These are phyloP conservation scores for Gymnocephalus cernua DNA, from an alignment of 2,113 vertebrate genomes.

Conservation along the genomic window DNA sequence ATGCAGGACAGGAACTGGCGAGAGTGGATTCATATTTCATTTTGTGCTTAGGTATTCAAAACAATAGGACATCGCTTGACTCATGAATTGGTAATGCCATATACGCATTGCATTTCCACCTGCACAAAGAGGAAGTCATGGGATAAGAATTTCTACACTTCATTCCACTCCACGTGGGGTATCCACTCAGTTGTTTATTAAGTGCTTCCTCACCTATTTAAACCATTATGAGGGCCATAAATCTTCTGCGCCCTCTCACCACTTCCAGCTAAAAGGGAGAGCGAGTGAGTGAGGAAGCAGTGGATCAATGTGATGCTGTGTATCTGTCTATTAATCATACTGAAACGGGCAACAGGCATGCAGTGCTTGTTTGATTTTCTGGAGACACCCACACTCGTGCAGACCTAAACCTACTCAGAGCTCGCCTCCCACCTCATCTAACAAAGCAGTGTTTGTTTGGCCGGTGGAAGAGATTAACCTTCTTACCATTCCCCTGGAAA, in stretches of 20 bases:
- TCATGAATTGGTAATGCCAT: not conserved
- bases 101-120: not conserved
- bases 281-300: not conserved
- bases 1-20: not conserved
- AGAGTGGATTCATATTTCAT: slow-evolving; percentile 30
- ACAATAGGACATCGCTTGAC: not conserved
- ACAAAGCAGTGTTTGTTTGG: slow-evolving; percentile 15
- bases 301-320: not conserved
- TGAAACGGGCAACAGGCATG: not conserved
- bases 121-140: slow-evolving; percentile 9
- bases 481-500: not conserved
- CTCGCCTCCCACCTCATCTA: slow-evolving; percentile 12
- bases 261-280: not conserved
- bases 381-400: not conserved
- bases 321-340: slow-evolving; percentile 21
- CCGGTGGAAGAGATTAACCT: not conserved
- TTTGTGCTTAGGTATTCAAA: not conserved
- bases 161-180: slow-evolving; percentile 31
- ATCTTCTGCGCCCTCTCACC: not conserved
- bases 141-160: not conserved
- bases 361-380: slow-evolving; percentile 44
- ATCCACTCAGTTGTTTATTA: slow-evolving; percentile 48
- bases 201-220: slow-evolving; percentile 39
- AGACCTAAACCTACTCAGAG: not conserved
- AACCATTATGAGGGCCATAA: not conserved